Evolutionary conservation across 2,113 vertebrate genomes (phyloP), one percentile per base, ranked within the genome.

Genomic region (Antennarius striatus): DNA sequence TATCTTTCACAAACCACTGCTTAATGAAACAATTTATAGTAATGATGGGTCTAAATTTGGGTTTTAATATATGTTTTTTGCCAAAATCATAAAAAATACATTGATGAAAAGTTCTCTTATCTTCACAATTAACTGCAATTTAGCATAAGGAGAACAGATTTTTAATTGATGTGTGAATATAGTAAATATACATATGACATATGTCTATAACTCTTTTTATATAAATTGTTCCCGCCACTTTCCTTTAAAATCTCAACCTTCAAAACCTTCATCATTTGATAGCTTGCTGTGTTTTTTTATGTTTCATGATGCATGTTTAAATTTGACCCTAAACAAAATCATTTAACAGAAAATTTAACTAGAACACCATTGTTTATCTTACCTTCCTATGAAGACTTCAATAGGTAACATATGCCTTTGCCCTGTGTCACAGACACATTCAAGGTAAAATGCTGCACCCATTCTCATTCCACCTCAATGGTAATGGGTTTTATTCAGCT

Each of bases 11-110:
- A 82, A 84, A 75, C 70, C 48, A 59, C 13, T 1, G 29, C 50
- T 59, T 77, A 80, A 88, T 86, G 73, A 82, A 84, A 86, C 66
- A 82, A 43, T 7, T 10, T 43, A 11, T 8, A 12, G 42, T 30
- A 14, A 52, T 52, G 51, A 53, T 3, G 30, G 28, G 4, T 11
- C 14, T 12, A 28, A 30, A 1, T 4, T 30, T 54, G 28, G 14
- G 15, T 13, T 54, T 54, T 7, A 30, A 11, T 4, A 32, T 5
- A 50, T 5, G 28, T 32, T 53, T 30, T 14, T 10, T 10, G 42
- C 11, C 10, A 3, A 43, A 36, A 7, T 4, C 32, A 36, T 36
- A 36, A 43, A 43, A 43, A 43, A 9, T 3, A 11, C 42, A 43
- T 0, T 3, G 11, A 43, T 11, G 10, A 64, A 51, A 42, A 36